These are phyloP conservation scores for Astropecten irregularis DNA, from an alignment of 53 echinoderm and acorn worm genomes.

Conservation along the genomic window DNA sequence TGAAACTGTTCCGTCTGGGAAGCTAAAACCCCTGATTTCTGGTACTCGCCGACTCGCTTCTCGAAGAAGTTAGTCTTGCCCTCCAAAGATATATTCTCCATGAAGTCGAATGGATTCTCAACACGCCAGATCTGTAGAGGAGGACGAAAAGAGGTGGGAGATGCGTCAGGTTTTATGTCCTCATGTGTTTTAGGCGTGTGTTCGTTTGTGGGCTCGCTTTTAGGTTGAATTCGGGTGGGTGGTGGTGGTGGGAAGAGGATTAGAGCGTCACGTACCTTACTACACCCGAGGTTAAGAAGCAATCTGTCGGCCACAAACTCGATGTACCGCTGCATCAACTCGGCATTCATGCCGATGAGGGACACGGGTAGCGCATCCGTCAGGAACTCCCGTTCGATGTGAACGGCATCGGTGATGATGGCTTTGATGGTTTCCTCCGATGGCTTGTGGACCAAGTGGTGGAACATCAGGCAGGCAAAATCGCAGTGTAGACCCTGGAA, in stretches of 20 bases:
- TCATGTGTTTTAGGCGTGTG: too few relatives aligned
- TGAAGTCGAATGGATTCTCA: slow-evolving; percentile 97
- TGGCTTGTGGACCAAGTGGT: slow-evolving; percentile 81
- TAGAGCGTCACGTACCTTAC: slow-evolving; percentile 79
- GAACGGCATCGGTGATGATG: slow-evolving; percentile 89
- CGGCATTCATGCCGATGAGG: slow-evolving; percentile 95
- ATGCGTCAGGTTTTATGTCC: too few relatives aligned
- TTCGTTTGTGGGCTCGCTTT: too few relatives aligned
- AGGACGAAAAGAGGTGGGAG: too few relatives aligned
- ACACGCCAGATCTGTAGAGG: slow-evolving; percentile 76
- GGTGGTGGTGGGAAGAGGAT: too few relatives aligned
- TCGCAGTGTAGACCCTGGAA: slow-evolving; percentile 95
- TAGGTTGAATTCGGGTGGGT: too few relatives aligned
- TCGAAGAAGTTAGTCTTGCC: too few relatives aligned
- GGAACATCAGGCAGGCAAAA: slow-evolving; percentile 97
- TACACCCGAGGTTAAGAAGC: slow-evolving; percentile 81
- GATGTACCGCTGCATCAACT: slow-evolving; percentile 89
- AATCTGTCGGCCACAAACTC: slow-evolving; percentile 97
- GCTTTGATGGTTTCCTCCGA: slow-evolving; percentile 55
- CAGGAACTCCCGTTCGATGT: slow-evolving; percentile 90
- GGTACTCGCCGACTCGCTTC: slow-evolving; percentile 94
- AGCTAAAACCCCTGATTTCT: slow-evolving; percentile 84
- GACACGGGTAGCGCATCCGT: slow-evolving; percentile 90
- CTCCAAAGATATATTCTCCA: slow-evolving; percentile 97
- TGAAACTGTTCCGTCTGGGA: slow-evolving; percentile 56